Evolutionary conservation across 2,113 vertebrate species (phyloP).

Genomic region (human (Homo sapiens)): DNA sequence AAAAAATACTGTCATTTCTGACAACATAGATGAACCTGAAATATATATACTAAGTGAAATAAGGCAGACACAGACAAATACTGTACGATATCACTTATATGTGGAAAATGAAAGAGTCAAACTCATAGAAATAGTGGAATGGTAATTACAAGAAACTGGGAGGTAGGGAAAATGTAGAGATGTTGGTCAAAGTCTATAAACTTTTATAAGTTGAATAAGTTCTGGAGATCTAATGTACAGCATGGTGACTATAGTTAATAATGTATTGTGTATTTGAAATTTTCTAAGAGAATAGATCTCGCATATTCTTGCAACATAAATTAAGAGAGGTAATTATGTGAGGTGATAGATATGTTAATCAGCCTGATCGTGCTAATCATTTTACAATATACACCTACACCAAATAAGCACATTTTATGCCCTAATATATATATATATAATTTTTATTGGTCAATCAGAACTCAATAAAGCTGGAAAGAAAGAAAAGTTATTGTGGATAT

Average conservation of each 20-base stretch:
- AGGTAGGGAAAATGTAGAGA: background rate
- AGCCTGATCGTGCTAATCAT: background rate
- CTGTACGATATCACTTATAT: background rate
- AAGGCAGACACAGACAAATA: background rate
- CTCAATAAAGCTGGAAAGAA: background rate
- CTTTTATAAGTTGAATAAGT: background rate
- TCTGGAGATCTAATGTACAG: background rate
- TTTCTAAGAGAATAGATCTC: background rate
- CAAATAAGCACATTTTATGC: background rate
- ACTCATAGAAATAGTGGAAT: background rate
- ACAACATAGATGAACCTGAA: background rate
- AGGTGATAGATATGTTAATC: background rate
- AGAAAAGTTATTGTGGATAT: background rate
- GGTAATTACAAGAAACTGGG: background rate
- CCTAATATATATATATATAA: background rate
- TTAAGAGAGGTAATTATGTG: background rate
- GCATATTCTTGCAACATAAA: background rate
- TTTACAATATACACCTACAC: background rate
- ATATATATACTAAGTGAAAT: background rate
- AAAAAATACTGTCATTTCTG: background rate
- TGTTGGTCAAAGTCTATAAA: background rate
- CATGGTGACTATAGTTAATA: background rate
- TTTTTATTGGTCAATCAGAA: background rate
- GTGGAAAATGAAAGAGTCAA: background rate
- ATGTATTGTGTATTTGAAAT: background rate